Base-by-base conservation (phyloP, 1,140 invertebrate genomes). In the Arctopsyche grandis region DNA sequence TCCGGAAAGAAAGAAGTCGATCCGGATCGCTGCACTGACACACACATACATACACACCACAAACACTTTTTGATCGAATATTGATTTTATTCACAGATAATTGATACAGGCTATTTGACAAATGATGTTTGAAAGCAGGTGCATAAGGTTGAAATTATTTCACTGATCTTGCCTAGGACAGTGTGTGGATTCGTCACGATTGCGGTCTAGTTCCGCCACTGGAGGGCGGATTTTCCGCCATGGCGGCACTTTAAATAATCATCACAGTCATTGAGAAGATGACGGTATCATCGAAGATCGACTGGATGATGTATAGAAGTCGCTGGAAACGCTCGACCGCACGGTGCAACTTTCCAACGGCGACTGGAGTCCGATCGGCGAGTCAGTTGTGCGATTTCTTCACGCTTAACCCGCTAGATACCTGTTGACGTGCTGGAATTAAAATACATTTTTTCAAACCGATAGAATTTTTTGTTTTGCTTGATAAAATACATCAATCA, bases 301-400 rank as follows among this genome's bases (percentile, higher is more conserved):
- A 60, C 21, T 1, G 58, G 10, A 22, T 60, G 1, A 22, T 21
- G 3, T 52, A 16, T 52, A 5, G 10, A 10, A 24, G 3, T 60
- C 9, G 10, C 58, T 14, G 10, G 22, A 14, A 14, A 24, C 19
- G 21, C 7, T 4, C 74, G 74, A 76, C 43, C 74, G 74, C 12
- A 19, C 74, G 56, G 22, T 56, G 5, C 74, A 63, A 76, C 74
- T 76, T 76, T 76, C 74, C 74, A 76, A 60, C 26, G 56, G 58
- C 74, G 74, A 76, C 74, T 76, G 58, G 74, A 22, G 74, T 63
- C 74, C 21, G 74, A 38, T 76, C 56, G 19, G 52, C 24, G 56
- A 14, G 14, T 76, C 60, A 21, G 26, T 24, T 76, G 74, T 44
- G 74, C 74, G 74, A 76, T 76, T 76, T 76, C 74, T 76, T 76